Evolutionary conservation across 2,888 invertebrate genomes (phyloP), one percentile per base, ranked within the genome.

Genomic region (Mechanitis messenoides): DNA sequence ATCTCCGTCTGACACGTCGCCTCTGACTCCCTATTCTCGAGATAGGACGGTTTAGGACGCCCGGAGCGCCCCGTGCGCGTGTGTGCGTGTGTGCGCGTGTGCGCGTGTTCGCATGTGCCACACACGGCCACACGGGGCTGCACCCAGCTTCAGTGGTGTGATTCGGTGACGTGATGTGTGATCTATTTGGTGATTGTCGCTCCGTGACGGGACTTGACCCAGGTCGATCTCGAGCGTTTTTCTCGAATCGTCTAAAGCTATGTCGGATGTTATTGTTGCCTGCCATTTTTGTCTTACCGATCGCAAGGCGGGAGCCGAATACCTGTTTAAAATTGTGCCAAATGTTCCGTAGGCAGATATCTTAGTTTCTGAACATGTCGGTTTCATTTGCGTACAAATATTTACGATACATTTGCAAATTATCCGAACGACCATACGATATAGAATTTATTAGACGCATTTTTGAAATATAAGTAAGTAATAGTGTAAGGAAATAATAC

Each of bases 1-100:
- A 97, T 97, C 91, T 96, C 96, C 73, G 97, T 97, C 92, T 97
- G 95, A 95, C 69, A 59, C 58, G 45, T 12, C 33, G 50, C 45
- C 62, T 62, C 62, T 64, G 69, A 67, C 67, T 67, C 58, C 65
- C 71, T 66, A 67, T 71, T 66, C n/a, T 45, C 59, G 33, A 61
- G 56, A 68, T 71, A 66, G 72, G 70, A 46, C 63, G 65, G 67
- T 63, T 60, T 60, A 62, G 59, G 59, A 63, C 63, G 55, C 62
- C 61, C 58, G 35, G n/a, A 45, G 38, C 56, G 60, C 33, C 72
- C 71, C 70, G 71, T 71, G 72, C 70, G 62, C 68, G 59, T 59
- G 35, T 60, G 63, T 73, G 73, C 74, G 20, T 20, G 20, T 20
- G 20, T 20, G 20, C 20, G 20, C 20, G 20, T 20, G 20, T 20